Base-by-base conservation (phyloP, 2,113 vertebrate species). In the Burhinus bistriatus region DNA sequence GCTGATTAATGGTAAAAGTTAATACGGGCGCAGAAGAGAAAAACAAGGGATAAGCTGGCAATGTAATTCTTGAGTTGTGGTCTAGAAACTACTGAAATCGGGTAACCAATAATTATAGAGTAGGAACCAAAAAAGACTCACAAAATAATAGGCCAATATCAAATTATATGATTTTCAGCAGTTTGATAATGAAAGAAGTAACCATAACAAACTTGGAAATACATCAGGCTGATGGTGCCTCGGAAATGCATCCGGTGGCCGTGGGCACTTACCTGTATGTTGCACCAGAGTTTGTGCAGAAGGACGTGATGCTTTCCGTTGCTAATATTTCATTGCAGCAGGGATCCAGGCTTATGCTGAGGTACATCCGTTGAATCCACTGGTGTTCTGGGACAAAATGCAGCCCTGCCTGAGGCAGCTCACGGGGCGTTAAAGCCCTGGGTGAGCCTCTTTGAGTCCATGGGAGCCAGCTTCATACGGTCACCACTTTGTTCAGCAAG, bases 401-500 rank as follows among this genome's bases (percentile, higher is more conserved):
- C 25, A 32, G 17, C 26, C 51, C 83, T 82, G 9, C 16, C 42
- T 3, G 3, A 70, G 45, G 40, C 57, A 44, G 9, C 9, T 19
- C 6, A 13, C 1, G 1, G 8, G 17, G 9, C 3, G 0, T 4
- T n/a, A 29, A 42, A n/a, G 66, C 27, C 32, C 23, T 83, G 17
- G 18, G 15, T 57, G 17, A 80, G 9, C 19, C 21, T 62, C 55
- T 55, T 25, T 45, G 55, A 51, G 77, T 66, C 42, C 12, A 5
- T 49, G 61, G 38, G 25, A 64, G 5, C 30, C 40, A 30, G 55
- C 11, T 93, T 85, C 44, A n/a, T 26, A 38, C 17, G 16, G 11
- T 55, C 55, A 87, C 5, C 2, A 2, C 70, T 87, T 52, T 54
- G 8, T 70, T 78, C 34, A 61, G 25, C 36, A 83, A 42, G 34